phyloP scores from a whole-genome alignment of 2,113 vertebrate genomes.

The Saimiri boliviensis region DNA sequence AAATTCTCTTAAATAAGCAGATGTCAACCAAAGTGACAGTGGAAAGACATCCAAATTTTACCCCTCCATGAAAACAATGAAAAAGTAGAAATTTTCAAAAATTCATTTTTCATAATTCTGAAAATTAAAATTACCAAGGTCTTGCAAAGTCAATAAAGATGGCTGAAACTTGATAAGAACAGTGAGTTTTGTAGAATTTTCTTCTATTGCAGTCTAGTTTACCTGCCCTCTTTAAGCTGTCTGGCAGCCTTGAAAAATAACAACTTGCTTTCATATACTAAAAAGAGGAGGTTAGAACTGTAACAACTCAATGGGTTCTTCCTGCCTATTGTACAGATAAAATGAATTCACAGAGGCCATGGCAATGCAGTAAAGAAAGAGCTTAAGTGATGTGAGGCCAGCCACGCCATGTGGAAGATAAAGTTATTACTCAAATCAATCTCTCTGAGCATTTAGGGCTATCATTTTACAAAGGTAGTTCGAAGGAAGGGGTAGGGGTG shows the following conservation, averaged over 20 bases:
- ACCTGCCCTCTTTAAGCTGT: rapidly evolving
- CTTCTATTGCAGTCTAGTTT: not conserved
- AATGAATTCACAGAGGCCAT: too few relatives aligned
- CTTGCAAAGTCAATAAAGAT: not conserved
- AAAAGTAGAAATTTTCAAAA: not conserved
- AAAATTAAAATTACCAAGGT: not conserved
- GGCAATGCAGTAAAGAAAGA: too few relatives aligned
- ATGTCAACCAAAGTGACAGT: not conserved
- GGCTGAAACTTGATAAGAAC: not conserved
- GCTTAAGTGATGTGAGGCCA: too few relatives aligned
- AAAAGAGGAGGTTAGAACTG: not conserved
- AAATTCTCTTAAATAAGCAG: not conserved
- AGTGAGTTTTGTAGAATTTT: not conserved
- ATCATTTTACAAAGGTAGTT: too few relatives aligned
- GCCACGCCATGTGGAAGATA: too few relatives aligned
- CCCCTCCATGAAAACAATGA: not conserved
- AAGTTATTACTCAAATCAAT: too few relatives aligned
- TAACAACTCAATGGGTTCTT: too few relatives aligned
- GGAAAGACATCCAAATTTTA: not conserved
- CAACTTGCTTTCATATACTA: not conserved
- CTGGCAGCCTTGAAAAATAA: not conserved
- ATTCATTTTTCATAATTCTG: not conserved
- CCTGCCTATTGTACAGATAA: too few relatives aligned
- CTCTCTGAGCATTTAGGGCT: too few relatives aligned
- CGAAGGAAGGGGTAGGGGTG: too few relatives aligned